Evolutionary conservation across 2,888 invertebrate genomes (phyloP), one percentile per base, ranked within the genome.

Genomic region (Lithophane socia): DNA sequence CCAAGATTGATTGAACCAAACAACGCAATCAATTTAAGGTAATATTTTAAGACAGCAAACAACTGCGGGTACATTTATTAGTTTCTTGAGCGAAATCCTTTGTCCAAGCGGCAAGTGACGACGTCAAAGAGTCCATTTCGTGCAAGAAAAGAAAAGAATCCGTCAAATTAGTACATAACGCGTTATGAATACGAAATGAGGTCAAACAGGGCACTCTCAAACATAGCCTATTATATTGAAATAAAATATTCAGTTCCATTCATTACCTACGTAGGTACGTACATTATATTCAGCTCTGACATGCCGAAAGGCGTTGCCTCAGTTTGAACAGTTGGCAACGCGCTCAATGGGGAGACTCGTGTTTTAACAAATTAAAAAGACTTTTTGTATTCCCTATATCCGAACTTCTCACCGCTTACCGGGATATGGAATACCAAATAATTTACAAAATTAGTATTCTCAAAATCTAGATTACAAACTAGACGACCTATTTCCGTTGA

Each of bases 191-290:
- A 96, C 94, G 84, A 86, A 96, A 96, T 96, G 96, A 96, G 96
- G 96, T 95, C 95, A 95, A 95, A 94, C 94, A 93, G 95, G 95
- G 95, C 95, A 95, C 94, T 95, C 93, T 93, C 93, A 94, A 94
- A 94, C 93, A 94, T 87, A 90, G 89, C 90, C 94, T 92, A 94
- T 95, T 96, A 95, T 96, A 94, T 93, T 91, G 93, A 94, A 96
- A 96, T 95, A 96, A 96, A 96, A 96, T 96, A 96, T 96, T 96
- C 96, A 92, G 92, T 91, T 92, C 95, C 95, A 96, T 96, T 96
- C 95, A 95, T 94, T 94, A 93, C 92, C 87, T 90, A 91, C 89
- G 92, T 92, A 88, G 91, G 91, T 93, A 94, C 90, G 89, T 90
- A 89, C 81, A 91, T 92, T 91, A 91, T 90, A 91, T 93, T 93